Conservation (phyloP, 2,113 vertebrate species). For the Chionodraco myersi region DNA sequence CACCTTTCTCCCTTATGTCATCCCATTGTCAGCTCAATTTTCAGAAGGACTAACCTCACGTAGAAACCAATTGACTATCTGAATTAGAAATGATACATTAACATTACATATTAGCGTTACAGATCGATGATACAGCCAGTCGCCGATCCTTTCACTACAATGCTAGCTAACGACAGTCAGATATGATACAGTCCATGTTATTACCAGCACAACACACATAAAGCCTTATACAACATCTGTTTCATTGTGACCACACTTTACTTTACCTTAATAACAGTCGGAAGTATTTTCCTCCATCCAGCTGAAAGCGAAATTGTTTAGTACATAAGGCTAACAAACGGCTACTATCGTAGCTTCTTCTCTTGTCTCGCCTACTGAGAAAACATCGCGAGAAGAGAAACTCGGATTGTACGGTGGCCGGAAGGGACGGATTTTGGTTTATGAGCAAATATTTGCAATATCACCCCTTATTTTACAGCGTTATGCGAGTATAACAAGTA, state of each 20-base stretch:
- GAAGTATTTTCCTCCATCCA: slow-evolving; percentile 13
- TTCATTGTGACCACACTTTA: neutral
- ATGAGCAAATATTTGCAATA: neutral
- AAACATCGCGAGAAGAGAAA: slow-evolving; percentile 45
- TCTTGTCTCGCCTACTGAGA: neutral
- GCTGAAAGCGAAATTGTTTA: neutral
- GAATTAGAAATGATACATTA: neutral
- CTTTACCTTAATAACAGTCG: slow-evolving; percentile 36
- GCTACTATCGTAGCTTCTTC: slow-evolving; percentile 30
- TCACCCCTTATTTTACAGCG: neutral
- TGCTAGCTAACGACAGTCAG: slow-evolving; percentile 38
- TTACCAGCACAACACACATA: neutral
- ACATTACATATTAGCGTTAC: neutral
- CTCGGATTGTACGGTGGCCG: slow-evolving; percentile 32
- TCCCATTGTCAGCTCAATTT: slow-evolving; percentile 10
- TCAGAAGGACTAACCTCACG: neutral
- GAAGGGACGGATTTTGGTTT: neutral
- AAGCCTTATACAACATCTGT: neutral
- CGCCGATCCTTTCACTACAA: neutral
- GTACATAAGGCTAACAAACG: slow-evolving; percentile 22
- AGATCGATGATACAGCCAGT: neutral
- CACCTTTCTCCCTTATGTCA: neutral
- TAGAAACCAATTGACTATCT: fast-evolving
- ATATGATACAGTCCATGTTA: neutral
- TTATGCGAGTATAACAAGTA: too few relatives aligned